These are phyloP conservation scores for Megalops atlanticus DNA, from an alignment of 2,113 vertebrate genomes.

Conservation along the genomic window DNA sequence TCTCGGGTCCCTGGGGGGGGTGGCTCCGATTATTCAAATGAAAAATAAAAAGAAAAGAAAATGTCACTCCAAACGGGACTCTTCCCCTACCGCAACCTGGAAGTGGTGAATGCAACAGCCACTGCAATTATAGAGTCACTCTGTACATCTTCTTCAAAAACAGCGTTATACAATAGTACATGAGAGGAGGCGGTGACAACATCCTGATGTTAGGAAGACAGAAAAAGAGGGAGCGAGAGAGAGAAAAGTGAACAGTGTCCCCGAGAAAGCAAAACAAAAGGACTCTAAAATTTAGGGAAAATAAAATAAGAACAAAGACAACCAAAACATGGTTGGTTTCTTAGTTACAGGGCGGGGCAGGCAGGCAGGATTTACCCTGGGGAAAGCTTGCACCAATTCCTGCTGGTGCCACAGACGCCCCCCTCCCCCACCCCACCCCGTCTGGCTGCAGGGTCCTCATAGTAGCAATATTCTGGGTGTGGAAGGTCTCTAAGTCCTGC, in stretches of 20 bases:
- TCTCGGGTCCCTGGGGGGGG: no score
- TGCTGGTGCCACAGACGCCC: conserved; percentile 67
- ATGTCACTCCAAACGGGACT: conserved; percentile 30
- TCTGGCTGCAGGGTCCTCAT: conserved; percentile 52
- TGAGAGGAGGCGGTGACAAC: conserved; percentile 71
- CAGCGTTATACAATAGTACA: conserved; percentile 60
- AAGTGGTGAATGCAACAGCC: conserved; percentile 48
- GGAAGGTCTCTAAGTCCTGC: conserved; percentile 67
- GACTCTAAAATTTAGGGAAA: conserved; percentile 48
- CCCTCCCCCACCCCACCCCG: conserved; percentile 43
- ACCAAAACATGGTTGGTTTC: conserved; percentile 71
- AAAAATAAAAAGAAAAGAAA: not conserved
- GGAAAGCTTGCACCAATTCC: conserved; percentile 69
- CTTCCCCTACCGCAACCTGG: conserved; percentile 34
- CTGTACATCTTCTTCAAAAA: conserved; percentile 51
- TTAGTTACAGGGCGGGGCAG: conserved; percentile 69
- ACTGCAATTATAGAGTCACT: conserved; percentile 63
- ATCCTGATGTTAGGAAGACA: conserved; percentile 64
- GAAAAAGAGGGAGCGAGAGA: conserved; percentile 46
- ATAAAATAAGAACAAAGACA: conserved; percentile 49
- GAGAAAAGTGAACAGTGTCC: conserved; percentile 34
- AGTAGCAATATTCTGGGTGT: conserved; percentile 61
- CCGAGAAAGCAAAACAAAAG: conserved; percentile 61
- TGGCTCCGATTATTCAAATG: no score
- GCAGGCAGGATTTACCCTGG: conserved; percentile 62